phyloP scores from a whole-genome alignment of 2,888 invertebrate species.

The Drosophila conformis region DNA sequence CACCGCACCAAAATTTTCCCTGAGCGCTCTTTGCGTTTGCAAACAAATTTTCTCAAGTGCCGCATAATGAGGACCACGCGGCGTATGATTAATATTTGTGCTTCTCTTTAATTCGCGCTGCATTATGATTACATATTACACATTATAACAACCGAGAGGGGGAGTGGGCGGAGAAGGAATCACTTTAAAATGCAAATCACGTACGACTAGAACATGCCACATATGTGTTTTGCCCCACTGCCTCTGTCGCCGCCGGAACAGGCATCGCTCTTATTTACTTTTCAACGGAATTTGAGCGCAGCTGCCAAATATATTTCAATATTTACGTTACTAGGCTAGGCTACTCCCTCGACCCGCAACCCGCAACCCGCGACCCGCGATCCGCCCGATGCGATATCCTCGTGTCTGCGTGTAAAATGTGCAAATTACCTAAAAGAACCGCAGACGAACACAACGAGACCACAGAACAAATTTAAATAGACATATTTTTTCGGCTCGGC shows the following conservation, averaged over 20 bases:
- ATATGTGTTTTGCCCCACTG: constrained; percentile 50
- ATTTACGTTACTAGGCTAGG: constrained; percentile 68
- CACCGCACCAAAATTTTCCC: constrained; percentile 7
- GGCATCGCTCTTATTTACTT: constrained; percentile 70
- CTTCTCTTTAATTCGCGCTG: constrained; percentile 68
- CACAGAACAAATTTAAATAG: constrained; percentile 80
- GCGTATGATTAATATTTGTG: constrained; percentile 79
- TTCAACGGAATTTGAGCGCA: constrained; percentile 74
- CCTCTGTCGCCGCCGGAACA: constrained; percentile 38
- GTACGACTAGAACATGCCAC: constrained; percentile 51
- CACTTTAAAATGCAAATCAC: constrained; percentile 78
- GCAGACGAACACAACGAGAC: constrained; percentile 82
- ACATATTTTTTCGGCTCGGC: constrained; percentile 73
- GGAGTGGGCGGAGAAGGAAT: constrained; percentile 9
- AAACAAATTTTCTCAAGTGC: constrained; percentile 67
- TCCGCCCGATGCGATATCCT: constrained; percentile 29
- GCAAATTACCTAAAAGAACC: constrained; percentile 81
- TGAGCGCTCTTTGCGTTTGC: constrained; percentile 25
- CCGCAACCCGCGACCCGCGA: constrained; percentile 29
- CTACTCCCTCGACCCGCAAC: background rate
- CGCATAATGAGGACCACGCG: constrained; percentile 80
- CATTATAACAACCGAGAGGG: constrained; percentile 41
- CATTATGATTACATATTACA: constrained; percentile 77
- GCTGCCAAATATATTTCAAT: constrained; percentile 81
- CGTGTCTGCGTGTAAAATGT: constrained; percentile 79